Conservation (phyloP, 1,140 invertebrate species). For the Tetragonula clypearis region DNA sequence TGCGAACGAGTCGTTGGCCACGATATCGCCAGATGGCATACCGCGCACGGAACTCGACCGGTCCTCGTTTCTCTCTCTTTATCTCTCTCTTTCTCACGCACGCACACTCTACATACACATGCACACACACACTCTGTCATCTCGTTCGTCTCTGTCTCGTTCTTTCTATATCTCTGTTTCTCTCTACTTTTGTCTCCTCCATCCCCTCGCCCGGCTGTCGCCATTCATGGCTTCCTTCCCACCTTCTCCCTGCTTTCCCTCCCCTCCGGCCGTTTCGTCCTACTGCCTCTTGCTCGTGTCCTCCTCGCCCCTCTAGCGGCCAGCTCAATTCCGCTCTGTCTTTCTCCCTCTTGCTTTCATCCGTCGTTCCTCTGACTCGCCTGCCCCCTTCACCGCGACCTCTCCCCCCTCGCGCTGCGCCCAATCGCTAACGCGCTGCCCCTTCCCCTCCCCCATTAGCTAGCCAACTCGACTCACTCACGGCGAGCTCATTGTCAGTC, state of each 20-base stretch:
- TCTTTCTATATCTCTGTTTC: slow-evolving; percentile 8
- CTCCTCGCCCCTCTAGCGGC: neutral
- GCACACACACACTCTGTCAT: neutral
- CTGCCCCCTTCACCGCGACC: slow-evolving; percentile 47
- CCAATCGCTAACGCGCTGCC: slow-evolving; percentile 27
- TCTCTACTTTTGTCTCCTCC: slow-evolving; percentile 43
- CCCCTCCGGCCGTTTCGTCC: slow-evolving; percentile 60
- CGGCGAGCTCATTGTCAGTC: slow-evolving; percentile 67
- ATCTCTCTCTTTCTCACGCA: neutral
- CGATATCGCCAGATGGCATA: slow-evolving; percentile 81
- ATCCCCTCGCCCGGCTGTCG: slow-evolving; percentile 55
- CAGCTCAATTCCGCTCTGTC: slow-evolving; percentile 5
- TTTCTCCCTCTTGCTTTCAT: neutral
- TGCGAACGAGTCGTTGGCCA: slow-evolving; percentile 62
- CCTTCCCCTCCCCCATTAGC: slow-evolving; percentile 18
- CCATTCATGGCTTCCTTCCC: slow-evolving; percentile 71
- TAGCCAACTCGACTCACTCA: slow-evolving; percentile 39
- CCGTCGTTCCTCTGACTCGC: slow-evolving; percentile 1
- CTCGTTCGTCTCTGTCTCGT: slow-evolving; percentile 1
- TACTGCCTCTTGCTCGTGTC: slow-evolving; percentile 37
- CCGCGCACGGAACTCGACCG: slow-evolving; percentile 52
- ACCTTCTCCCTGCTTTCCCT: slow-evolving; percentile 68
- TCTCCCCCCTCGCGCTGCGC: slow-evolving; percentile 45
- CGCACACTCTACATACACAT: neutral
- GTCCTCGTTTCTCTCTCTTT: neutral